Evolutionary conservation across 2,797 vertebrate species (phyloP), one percentile per base, ranked within the genome.

Genomic region (Pseudochromis fuscus): DNA sequence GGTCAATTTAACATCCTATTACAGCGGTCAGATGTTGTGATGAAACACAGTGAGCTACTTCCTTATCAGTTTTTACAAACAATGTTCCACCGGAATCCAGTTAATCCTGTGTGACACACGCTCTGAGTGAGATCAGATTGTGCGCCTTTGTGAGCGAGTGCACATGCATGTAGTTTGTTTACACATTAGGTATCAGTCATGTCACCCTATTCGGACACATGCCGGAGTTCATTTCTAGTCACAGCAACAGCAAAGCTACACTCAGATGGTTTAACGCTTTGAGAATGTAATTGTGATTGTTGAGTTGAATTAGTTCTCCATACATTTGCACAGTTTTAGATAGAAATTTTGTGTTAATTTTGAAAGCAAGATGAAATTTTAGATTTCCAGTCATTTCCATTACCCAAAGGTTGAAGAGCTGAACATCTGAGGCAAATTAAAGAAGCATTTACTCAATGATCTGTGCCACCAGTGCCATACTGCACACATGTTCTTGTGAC

Each of bases 21-120:
- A 13, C 69, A 60, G 53, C 56, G 73, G 67, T 84, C 68, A 56
- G 69, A 80, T 49, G 75, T 51, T 74, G 55, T 67, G 80, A 84
- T 69, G 78, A 83, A 75, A 76, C 67, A 52, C 71, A 74, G 64
- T 31, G 19, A 82, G 66, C 46, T 31, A 19, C 40, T 38, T 72
- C 46, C 73, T 88, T 82, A 91, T 90, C 86, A 79, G 69, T 46
- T 67, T 82, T 64, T 80, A 12, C 66, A 90, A 91, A 90, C 83
- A 89, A 23, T 0, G 58, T 78, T 83, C 45, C 45, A 66, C 50
- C 35, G 49, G 77, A 83, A 84, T 66, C 70, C 50, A 40, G 73
- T 73, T 77, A 78, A 79, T 79, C 65, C 64, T 62, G 57, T 66
- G 60, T 74, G 65, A 82, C 68, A 82, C 64, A 45, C 33, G 67